Conservation (phyloP, 2,888 invertebrate genomes). For the Pollenia amentaria region DNA sequence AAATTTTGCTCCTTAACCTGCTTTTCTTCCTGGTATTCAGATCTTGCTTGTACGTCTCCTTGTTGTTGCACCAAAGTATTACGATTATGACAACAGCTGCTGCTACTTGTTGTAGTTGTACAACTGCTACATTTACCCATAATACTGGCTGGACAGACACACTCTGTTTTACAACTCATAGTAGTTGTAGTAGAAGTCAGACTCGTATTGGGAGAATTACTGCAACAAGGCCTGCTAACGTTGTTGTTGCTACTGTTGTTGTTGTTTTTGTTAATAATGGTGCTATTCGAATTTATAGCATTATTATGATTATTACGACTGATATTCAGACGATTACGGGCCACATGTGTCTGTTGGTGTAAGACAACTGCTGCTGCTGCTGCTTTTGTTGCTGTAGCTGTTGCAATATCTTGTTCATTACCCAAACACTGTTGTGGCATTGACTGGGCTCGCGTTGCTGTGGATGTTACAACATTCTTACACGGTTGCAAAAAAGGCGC, state of each 20-base stretch:
- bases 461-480: conserved; percentile 80
- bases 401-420: conserved; percentile 55
- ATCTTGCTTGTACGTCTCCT: conserved; percentile 48
- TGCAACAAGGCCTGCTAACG: conserved; percentile 53
- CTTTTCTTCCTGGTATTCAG: conserved; percentile 53
- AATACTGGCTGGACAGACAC: conserved; percentile 42
- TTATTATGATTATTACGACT: conserved; percentile 69
- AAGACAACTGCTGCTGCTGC: conserved; percentile 25
- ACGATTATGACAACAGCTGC: conserved; percentile 70
- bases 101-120: conserved; percentile 33
- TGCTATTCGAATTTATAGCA: conserved; percentile 70
- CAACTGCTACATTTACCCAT: conserved; percentile 28
- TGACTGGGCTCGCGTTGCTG: conserved; percentile 65
- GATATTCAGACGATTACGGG: conserved; percentile 66
- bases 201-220: conserved; percentile 50
- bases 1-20: conserved; percentile 65
- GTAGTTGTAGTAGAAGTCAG: conserved; percentile 42
- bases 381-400: conserved; percentile 11
- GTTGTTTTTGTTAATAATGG: conserved; percentile 72
- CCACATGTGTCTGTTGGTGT: conserved; percentile 72
- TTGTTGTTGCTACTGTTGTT: conserved; percentile 33
- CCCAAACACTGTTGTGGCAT: conserved; percentile 37
- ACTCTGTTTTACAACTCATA: conserved; percentile 56
- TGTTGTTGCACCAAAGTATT: conserved; percentile 40
- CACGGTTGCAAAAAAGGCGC: conserved; percentile 81